phyloP scores from a whole-genome alignment of 1,140 invertebrate species.

The Drosophila repleta region DNA sequence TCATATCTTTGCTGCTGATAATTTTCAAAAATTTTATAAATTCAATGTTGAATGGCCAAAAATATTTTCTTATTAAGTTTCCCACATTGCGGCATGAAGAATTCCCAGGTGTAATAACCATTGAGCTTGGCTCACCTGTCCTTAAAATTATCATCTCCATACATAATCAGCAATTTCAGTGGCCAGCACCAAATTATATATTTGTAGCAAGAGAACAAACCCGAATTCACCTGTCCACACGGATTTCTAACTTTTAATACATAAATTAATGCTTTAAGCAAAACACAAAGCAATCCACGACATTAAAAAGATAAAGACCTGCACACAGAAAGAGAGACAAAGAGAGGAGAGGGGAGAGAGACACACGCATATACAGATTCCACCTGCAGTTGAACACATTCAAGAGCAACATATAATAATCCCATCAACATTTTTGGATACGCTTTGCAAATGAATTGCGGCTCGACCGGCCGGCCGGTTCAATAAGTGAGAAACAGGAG shows the following conservation, averaged over 20 bases:
- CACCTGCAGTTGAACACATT: conserved; percentile 70
- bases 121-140: conserved; percentile 31
- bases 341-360: background rate
- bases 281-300: conserved; percentile 65
- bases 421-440: conserved; percentile 82
- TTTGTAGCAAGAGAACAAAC: conserved; percentile 14
- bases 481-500: conserved; percentile 37
- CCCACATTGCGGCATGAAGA: background rate
- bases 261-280: conserved; percentile 75
- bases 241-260: conserved; percentile 82
- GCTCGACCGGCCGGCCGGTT: conserved; percentile 35
- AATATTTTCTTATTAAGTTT: background rate
- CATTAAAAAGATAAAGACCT: conserved; percentile 76
- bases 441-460: conserved; percentile 82
- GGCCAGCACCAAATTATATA: conserved; percentile 57
- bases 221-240: conserved; percentile 77
- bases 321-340: background rate
- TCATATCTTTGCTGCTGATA: too few species aligned
- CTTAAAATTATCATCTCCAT: conserved; percentile 30
- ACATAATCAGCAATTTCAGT: conserved; percentile 47
- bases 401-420: conserved; percentile 78
- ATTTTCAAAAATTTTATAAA: too few species aligned
- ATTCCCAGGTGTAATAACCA: conserved; percentile 22
- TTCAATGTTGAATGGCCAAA: background rate
- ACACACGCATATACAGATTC: conserved; percentile 54